Evolutionary conservation across 2,888 invertebrate genomes (phyloP), one percentile per base, ranked within the genome.

Genomic region (Scaptomyza cyrtandrae): DNA sequence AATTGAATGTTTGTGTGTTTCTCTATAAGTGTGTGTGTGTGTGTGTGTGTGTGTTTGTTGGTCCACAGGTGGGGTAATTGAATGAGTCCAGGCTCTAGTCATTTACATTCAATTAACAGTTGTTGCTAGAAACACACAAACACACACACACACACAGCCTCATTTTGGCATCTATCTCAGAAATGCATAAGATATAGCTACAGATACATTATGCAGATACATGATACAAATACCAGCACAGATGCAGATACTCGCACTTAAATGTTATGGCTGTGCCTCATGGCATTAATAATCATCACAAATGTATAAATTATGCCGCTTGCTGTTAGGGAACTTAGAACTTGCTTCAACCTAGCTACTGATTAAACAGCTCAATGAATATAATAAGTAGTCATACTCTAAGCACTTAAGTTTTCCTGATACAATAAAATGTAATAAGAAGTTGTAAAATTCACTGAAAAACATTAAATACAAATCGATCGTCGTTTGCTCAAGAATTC

Each of bases 41-140:
- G 27, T 10, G n/a, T n/a, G n/a, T 44, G 31, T 39, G 33, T 24
- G 29, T 13, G 1, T 29, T n/a, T 27, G 37, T 39, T 52, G 53
- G 52, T 53, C 37, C 46, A 68, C 75, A 84, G 84, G 76, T 84
- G 76, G 71, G 80, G 78, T 86, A 82, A 82, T 82, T 86, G 82
- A 86, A 82, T 83, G 80, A 67, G 62, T 50, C 68, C 61, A 61
- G 63, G 64, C 63, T 67, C 54, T 58, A 78, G 66, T 71, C 84
- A 74, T 76, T 86, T 86, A 80, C 78, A 86, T 86, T 82, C 82
- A 82, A 82, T 82, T 82, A 82, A 80, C 82, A 82, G 78, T 82
- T 80, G 67, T 76, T 76, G 69, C 61, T 61, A 56, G 62, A 41
- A 13, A 16, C 41, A 41, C n/a, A 4, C 35, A 16, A 9, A 41